A percentile compares a stretch with the other conserved stretches of the same genome.
Conservation (phyloP, 2,888 invertebrate species). For the Rotaria macrura region DNA sequence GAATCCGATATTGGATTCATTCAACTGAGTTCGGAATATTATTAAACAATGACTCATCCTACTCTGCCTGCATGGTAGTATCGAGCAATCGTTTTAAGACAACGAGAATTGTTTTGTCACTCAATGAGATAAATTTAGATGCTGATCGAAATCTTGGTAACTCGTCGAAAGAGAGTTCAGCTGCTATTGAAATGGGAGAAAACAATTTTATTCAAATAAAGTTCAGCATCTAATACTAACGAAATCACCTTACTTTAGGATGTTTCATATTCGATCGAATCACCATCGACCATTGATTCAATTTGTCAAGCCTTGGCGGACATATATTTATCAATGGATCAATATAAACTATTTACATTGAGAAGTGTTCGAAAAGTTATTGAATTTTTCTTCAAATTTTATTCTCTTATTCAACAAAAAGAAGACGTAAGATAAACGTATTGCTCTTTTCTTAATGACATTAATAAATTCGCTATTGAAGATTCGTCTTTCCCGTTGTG, state of each 20-base stretch:
- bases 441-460: not conserved
- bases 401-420: not conserved
- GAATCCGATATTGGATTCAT: too few species aligned
- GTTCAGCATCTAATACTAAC: too few species aligned
- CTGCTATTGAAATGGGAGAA: too few species aligned
- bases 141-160: too few species aligned
- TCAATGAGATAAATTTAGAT: too few species aligned
- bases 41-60: too few species aligned
- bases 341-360: not conserved
- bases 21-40: too few species aligned
- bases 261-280: not conserved
- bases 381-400: conserved; percentile 4
- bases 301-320: not conserved
- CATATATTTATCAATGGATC: not conserved
- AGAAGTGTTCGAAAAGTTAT: not conserved
- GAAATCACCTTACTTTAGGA: not conserved
- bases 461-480: not conserved
- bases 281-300: not conserved
- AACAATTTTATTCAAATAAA: too few species aligned
- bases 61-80: too few species aligned
- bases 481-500: not conserved
- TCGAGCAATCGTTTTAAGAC: too few species aligned
- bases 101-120: too few species aligned
- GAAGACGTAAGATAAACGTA: not conserved
- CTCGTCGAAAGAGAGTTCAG: too few species aligned